A percentile compares a stretch with the other conserved stretches of the same genome.
Evolutionary conservation across 2,888 invertebrate genomes (phyloP).

Genomic region (Strigamia transsilvanica): DNA sequence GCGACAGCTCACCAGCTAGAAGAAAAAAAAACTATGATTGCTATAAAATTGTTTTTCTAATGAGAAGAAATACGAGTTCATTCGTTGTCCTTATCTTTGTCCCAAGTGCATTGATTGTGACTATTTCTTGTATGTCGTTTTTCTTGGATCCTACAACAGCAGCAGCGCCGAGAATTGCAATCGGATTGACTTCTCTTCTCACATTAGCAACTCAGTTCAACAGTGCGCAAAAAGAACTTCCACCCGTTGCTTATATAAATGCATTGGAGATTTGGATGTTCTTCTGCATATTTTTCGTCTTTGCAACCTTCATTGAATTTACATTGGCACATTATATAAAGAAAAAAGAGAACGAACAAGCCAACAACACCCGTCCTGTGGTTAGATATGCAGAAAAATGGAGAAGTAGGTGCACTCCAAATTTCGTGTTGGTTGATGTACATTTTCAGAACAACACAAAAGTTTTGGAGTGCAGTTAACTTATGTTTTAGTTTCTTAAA

Average conservation of each 20-base stretch:
- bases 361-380: background rate
- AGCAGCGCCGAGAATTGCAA: background rate
- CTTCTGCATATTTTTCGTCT: slow-evolving; percentile 31
- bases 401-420: no score
- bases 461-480: no score
- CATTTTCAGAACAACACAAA: no score
- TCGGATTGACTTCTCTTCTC: background rate
- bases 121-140: slow-evolving; percentile 1
- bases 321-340: background rate
- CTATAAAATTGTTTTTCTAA: background rate
- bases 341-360: background rate
- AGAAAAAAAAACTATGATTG: background rate
- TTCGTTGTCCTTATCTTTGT: background rate
- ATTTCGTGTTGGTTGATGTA: no score
- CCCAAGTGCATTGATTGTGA: background rate
- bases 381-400: no score
- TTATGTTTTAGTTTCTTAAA: no score
- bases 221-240: background rate
- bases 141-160: background rate
- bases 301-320: background rate
- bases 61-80: background rate
- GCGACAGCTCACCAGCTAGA: background rate
- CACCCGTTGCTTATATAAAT: background rate
- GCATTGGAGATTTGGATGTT: slow-evolving; percentile 16
- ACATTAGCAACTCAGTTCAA: slow-evolving; percentile 37